Conservation (phyloP, 2,113 vertebrate species). For the Podocnemis expansa region DNA sequence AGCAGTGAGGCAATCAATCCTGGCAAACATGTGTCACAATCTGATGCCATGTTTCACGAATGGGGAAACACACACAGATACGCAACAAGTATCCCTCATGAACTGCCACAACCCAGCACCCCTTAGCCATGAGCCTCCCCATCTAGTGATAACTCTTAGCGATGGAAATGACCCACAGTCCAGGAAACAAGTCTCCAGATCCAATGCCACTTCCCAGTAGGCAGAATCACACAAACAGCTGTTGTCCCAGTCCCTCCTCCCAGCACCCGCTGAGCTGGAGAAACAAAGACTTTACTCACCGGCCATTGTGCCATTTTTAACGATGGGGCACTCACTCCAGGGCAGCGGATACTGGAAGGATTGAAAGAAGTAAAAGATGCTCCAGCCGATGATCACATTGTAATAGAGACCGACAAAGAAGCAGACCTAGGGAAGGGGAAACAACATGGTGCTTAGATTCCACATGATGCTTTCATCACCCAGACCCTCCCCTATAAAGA, state of each 20-base stretch:
- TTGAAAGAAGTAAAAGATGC: slow-evolving; percentile 98
- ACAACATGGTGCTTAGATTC: accelerated
- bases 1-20: neutral
- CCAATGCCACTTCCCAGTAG: accelerated
- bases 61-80: accelerated
- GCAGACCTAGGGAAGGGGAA: slow-evolving; percentile 82
- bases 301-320: slow-evolving; percentile 85
- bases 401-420: slow-evolving; percentile 97
- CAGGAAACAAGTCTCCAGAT: accelerated
- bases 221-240: neutral
- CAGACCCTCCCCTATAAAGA: accelerated
- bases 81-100: accelerated
- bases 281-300: slow-evolving; percentile 75
- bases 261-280: neutral
- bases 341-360: slow-evolving; percentile 98
- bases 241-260: neutral
- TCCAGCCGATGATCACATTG: slow-evolving; percentile 98
- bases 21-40: neutral
- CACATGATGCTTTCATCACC: accelerated
- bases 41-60: neutral
- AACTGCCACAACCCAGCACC: neutral
- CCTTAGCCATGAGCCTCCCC: accelerated
- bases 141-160: neutral
- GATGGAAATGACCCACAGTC: neutral
- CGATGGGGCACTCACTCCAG: slow-evolving; percentile 93